Percentiles rank a stretch among this genome's conserved stretches.
These are phyloP conservation scores for Cranoglanis bouderius DNA, from an alignment of 2,113 vertebrate species.

Conservation along the genomic window DNA sequence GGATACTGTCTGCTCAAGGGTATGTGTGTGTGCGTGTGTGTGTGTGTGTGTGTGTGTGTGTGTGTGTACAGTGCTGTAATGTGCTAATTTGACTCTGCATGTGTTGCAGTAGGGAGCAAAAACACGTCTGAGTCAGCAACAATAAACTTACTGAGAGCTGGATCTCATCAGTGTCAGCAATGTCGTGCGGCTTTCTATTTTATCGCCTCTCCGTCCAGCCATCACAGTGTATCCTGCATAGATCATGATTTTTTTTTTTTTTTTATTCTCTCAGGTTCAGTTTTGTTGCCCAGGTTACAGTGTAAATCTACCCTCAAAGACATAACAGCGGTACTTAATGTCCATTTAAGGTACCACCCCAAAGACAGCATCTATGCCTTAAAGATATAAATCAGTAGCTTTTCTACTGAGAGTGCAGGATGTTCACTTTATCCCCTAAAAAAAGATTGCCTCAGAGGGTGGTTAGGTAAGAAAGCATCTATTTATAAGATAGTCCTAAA, in stretches of 20 bases:
- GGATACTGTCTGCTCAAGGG: not conserved
- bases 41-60: constrained; percentile 27
- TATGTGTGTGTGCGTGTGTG: constrained; percentile 28
- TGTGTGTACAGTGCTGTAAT: constrained; percentile 13
- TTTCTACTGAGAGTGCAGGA: not conserved
- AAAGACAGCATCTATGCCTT: not conserved
- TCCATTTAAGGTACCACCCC: not conserved
- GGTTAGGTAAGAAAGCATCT: constrained; percentile 13
- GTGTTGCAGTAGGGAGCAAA: constrained; percentile 25
- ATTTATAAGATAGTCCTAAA: not conserved
- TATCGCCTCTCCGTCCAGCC: constrained; percentile 6
- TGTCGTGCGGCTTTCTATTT: not conserved
- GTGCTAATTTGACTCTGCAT: constrained; percentile 34
- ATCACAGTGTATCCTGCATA: not conserved
- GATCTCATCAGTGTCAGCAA: constrained; percentile 26
- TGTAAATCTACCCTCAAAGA: not conserved
- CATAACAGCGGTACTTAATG: too few relatives aligned
- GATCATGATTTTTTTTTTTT: not conserved
- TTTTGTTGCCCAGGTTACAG: not conserved
- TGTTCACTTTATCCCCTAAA: constrained; percentile 20
- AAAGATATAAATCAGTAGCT: not conserved
- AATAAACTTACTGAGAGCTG: constrained; percentile 24
- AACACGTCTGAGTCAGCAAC: constrained; percentile 44
- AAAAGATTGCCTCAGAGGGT: not conserved
- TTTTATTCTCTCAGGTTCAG: not conserved